Conservation (phyloP, 2,888 invertebrate species). For the Maniola hyperantus region DNA sequence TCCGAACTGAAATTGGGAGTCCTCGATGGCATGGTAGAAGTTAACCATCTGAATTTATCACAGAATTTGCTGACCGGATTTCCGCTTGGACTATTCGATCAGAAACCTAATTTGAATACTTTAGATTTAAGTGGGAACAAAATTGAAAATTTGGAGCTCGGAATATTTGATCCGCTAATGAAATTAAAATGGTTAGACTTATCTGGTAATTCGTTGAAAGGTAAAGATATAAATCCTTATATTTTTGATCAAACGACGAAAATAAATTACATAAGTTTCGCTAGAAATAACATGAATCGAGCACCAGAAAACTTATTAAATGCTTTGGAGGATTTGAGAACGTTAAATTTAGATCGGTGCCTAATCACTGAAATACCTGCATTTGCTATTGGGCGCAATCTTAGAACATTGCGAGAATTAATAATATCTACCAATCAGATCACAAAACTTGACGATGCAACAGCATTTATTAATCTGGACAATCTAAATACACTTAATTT, state of each 20-base stretch:
- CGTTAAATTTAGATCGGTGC: conserved; percentile 55
- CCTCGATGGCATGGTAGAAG: conserved; percentile 49
- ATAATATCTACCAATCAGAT: conserved; percentile 62
- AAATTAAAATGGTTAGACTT: conserved; percentile 56
- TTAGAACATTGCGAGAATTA: conserved; percentile 58
- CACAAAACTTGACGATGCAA: conserved; percentile 45
- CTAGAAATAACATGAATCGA: conserved; percentile 57
- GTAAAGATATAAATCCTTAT: conserved; percentile 49
- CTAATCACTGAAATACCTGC: conserved; percentile 56
- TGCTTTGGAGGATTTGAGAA: conserved; percentile 48
- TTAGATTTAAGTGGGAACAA: conserved; percentile 59
- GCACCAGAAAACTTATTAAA: conserved; percentile 51
- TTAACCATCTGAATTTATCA: conserved; percentile 57
- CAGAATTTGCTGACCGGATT: conserved; percentile 52
- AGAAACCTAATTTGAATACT: conserved; percentile 51
- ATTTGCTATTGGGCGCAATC: conserved; percentile 54
- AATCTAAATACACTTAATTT: conserved; percentile 60
- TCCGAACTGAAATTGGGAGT: conserved; percentile 52
- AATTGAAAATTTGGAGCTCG: conserved; percentile 48
- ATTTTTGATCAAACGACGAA: conserved; percentile 50
- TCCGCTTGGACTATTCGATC: conserved; percentile 57
- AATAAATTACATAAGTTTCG: conserved; percentile 56
- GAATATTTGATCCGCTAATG: conserved; percentile 52
- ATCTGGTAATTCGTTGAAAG: conserved; percentile 53
- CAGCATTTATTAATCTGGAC: conserved; percentile 51